Conservation (phyloP, 2,797 vertebrate genomes). For the Sarcophilus harrisii region DNA sequence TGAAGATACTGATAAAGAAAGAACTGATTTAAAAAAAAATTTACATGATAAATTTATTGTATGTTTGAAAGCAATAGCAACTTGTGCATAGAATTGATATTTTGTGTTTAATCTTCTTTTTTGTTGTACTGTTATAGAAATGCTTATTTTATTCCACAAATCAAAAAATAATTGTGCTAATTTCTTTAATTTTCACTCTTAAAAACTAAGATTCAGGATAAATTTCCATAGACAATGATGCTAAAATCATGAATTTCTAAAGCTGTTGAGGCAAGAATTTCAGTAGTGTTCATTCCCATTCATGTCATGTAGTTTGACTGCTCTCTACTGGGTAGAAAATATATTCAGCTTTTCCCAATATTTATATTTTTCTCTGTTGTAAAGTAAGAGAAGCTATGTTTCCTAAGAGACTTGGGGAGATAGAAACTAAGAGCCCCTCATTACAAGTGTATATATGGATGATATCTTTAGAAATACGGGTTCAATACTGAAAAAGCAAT, state of each 20-base stretch:
- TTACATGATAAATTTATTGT: neutral
- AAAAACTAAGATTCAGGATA: neutral
- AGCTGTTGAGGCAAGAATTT: neutral
- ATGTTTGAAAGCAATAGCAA: neutral
- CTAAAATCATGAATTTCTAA: neutral
- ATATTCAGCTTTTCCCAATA: slow-evolving; percentile 30
- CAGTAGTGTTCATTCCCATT: neutral
- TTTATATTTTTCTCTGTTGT: neutral
- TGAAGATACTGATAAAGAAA: neutral
- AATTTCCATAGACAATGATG: neutral
- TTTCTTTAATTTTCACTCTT: neutral
- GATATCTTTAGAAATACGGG: neutral
- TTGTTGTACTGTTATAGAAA: neutral
- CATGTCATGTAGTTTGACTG: slow-evolving; percentile 60
- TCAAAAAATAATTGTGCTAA: neutral
- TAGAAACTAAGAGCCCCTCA: slow-evolving; percentile 7
- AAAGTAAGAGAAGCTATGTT: slow-evolving; percentile 18
- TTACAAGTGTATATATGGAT: slow-evolving; percentile 20
- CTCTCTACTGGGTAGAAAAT: slow-evolving; percentile 75
- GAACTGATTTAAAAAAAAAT: neutral
- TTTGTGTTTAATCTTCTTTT: neutral
- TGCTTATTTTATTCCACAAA: neutral
- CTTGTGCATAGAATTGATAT: neutral
- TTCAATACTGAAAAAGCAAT: neutral
- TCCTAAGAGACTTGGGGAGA: neutral